These are phyloP conservation scores for Nixonia krombeini DNA, from an alignment of 1,140 invertebrate species.

Conservation along the genomic window DNA sequence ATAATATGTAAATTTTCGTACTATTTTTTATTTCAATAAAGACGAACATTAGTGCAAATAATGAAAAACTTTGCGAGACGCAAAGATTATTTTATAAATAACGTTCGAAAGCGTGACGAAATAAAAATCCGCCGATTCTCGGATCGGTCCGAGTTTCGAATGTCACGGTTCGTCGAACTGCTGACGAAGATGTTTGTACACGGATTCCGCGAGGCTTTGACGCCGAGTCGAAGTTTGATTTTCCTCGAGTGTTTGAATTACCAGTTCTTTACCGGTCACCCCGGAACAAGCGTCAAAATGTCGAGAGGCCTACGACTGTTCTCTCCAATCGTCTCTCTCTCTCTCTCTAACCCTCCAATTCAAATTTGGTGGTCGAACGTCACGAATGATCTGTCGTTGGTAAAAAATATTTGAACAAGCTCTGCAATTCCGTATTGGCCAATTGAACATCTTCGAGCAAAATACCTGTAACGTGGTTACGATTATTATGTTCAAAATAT, in stretches of 20 bases:
- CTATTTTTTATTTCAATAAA: too few relatives aligned
- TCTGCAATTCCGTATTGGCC: constrained; percentile 13
- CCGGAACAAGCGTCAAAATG: constrained; percentile 41
- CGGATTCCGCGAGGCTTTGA: constrained; percentile 7
- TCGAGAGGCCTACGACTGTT: constrained; percentile 36
- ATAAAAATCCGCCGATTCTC: not conserved
- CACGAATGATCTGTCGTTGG: constrained; percentile 12
- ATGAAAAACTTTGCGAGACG: too few relatives aligned
- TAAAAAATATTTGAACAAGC: constrained; percentile 42
- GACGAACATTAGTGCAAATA: too few relatives aligned
- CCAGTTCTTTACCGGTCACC: constrained; percentile 20
- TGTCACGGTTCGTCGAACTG: constrained; percentile 23
- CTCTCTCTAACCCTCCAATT: constrained; percentile 30
- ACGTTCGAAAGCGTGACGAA: not conserved
- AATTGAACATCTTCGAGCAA: not conserved
- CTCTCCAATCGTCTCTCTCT: constrained; percentile 21
- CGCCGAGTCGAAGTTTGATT: constrained; percentile 41
- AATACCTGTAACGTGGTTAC: not conserved
- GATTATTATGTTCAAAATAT: too few relatives aligned
- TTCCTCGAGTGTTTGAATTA: constrained; percentile 55
- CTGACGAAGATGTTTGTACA: constrained; percentile 26
- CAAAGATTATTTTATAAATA: too few relatives aligned
- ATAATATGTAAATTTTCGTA: too few relatives aligned
- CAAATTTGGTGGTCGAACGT: constrained; percentile 44
- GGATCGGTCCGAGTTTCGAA: constrained; percentile 12